A percentile compares a stretch with the other conserved stretches of the same genome.
These are phyloP conservation scores for Rhombomys opimus DNA, from an alignment of 2,113 vertebrate genomes.

Conservation along the genomic window DNA sequence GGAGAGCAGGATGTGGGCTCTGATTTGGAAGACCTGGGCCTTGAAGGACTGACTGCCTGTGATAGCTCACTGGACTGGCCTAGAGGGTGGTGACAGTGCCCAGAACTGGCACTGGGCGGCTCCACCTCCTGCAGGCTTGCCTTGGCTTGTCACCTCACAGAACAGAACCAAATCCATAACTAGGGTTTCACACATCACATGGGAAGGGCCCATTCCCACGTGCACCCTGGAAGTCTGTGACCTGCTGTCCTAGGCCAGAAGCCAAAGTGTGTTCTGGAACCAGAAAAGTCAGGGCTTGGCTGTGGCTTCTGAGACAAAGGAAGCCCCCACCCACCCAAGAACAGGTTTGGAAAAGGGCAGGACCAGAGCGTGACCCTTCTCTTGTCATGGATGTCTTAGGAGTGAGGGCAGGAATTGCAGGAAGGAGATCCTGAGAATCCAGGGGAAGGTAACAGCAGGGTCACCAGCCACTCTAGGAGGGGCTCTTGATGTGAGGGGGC, in stretches of 20 bases:
- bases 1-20: neutral
- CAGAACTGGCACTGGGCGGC: neutral
- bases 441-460: no score
- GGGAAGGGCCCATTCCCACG: slow-evolving; percentile 43
- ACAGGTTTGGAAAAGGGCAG: slow-evolving; percentile 54
- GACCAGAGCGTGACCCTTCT: neutral
- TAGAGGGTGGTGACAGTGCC: neutral
- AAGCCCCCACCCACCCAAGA: slow-evolving; percentile 58
- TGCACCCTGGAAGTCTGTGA: slow-evolving; percentile 49
- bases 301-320: slow-evolving; percentile 46
- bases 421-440: neutral
- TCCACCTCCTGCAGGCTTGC: neutral
- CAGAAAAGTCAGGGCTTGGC: slow-evolving; percentile 51
- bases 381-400: neutral
- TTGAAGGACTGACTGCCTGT: neutral
- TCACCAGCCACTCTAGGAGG: rapidly evolving
- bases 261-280: slow-evolving; percentile 72
- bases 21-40: neutral
- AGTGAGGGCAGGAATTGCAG: neutral
- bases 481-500: neutral
- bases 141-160: slow-evolving; percentile 53
- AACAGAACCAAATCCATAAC: slow-evolving; percentile 21
- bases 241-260: slow-evolving; percentile 61
- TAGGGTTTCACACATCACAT: neutral
- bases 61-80: neutral